phyloP scores from a whole-genome alignment of 2,797 vertebrate species.

The Notolabrus celidotus region DNA sequence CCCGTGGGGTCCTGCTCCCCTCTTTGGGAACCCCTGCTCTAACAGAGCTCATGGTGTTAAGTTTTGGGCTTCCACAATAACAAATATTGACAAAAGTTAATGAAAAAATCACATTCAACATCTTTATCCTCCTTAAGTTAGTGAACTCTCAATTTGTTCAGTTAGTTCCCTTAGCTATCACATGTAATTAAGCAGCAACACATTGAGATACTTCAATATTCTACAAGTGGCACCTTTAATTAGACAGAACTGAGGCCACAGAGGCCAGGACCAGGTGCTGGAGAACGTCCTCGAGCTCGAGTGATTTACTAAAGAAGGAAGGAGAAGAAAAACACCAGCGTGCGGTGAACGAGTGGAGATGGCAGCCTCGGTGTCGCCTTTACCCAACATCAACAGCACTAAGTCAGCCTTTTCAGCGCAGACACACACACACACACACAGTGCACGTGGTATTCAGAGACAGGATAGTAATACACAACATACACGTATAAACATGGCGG shows the following conservation, averaged over 20 bases:
- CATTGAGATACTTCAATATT: conserved; percentile 39
- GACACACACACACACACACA: conserved; percentile 13
- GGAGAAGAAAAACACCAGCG: conserved; percentile 60
- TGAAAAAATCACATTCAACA: too few relatives aligned
- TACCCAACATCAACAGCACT: conserved; percentile 75
- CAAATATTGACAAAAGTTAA: too few relatives aligned
- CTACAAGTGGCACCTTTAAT: conserved; percentile 70
- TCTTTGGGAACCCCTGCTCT: too few relatives aligned
- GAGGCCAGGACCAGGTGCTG: conserved; percentile 60
- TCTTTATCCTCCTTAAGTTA: too few relatives aligned
- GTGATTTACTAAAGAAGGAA: conserved; percentile 60
- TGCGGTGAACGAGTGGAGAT: conserved; percentile 58
- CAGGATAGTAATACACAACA: conserved; percentile 30
- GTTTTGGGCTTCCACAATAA: too few relatives aligned
- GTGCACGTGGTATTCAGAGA: conserved; percentile 13
- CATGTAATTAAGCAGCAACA: conserved; percentile 35
- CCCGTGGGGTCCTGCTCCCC: too few relatives aligned
- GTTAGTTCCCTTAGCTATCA: conserved; percentile 40
- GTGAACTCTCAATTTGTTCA: conserved; percentile 34
- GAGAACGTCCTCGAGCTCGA: conserved; percentile 49
- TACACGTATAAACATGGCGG: conserved; percentile 40
- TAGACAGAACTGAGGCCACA: conserved; percentile 51
- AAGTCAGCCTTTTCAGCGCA: conserved; percentile 62
- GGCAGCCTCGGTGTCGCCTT: conserved; percentile 57
- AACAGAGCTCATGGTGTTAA: too few relatives aligned